Evolutionary conservation across 2,113 vertebrate genomes (phyloP), one percentile per base, ranked within the genome.

Genomic region (Anguilla rostrata): DNA sequence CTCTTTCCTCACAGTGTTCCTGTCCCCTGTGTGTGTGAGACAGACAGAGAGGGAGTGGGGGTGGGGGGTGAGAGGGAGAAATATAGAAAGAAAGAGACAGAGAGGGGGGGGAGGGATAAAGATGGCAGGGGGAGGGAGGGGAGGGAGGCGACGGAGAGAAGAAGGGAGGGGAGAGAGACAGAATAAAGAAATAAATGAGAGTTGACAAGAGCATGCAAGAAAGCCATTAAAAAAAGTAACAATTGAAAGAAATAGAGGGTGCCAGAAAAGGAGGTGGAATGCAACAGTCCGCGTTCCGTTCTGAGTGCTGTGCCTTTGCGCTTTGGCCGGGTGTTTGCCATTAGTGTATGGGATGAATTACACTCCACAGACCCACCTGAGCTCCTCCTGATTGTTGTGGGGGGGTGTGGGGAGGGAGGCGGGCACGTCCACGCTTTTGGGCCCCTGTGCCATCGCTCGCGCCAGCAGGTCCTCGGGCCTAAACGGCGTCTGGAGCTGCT

Each of bases 401-500:
- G 98, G 98, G 0, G 98, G 98, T 0, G 98, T 99, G 6, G 98
- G 98, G 46, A 99, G 95, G 0, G 98, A 99, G 84, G 98, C 97
- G 0, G 98, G 98, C 79, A 99, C 97, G 46, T 99, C 98, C 5
- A 99, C 97, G 0, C 96, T 97, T 94, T 96, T 97, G 1, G 97
- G 95, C 88, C 96, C 93, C 78, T 97, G 97, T 91, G 95, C 96
- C 86, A 98, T 92, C 34, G 95, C 97, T 90, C 97, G 95, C 85
- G 97, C 90, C 84, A 98, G 91, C 90, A 97, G 93, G 90, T 96
- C 97, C 26, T 96, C 97, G 16, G 96, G 94, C 91, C 96, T 96
- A 89, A 99, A 98, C 3, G 97, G 96, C 90, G 98, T 94, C 88
- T 96, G 97, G 49, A 98, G 96, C 0, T 96, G 96, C 94, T 97